phyloP scores from a whole-genome alignment of 2,797 vertebrate genomes.

The Sebastes taczanowskii region DNA sequence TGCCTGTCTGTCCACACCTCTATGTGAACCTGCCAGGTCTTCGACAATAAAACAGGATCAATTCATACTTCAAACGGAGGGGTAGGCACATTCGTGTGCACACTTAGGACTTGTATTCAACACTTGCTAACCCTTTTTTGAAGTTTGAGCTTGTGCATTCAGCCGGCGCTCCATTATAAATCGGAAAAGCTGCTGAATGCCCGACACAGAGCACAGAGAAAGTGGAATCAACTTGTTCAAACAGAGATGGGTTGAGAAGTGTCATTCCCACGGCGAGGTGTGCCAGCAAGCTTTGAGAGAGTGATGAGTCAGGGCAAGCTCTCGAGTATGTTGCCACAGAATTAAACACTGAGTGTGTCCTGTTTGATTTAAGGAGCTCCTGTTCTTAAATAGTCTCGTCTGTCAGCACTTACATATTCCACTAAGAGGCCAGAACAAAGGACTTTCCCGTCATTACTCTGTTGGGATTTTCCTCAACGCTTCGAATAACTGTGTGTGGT shows the following conservation, averaged over 20 bases:
- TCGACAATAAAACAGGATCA: slow-evolving; percentile 33
- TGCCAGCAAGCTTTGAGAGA: slow-evolving; percentile 68
- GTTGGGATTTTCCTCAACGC: slow-evolving; percentile 63
- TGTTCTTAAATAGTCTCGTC: slow-evolving; percentile 74
- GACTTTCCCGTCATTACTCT: slow-evolving; percentile 56
- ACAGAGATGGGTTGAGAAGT: slow-evolving; percentile 76
- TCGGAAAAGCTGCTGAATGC: slow-evolving; percentile 44
- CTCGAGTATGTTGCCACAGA: slow-evolving; percentile 65
- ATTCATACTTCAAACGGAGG: slow-evolving; percentile 53
- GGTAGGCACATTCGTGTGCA: slow-evolving; percentile 20
- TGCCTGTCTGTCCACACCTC: slow-evolving; percentile 40
- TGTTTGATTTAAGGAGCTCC: slow-evolving; percentile 79
- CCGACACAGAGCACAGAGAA: slow-evolving; percentile 56
- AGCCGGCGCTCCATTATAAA: slow-evolving; percentile 42
- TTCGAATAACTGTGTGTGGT: slow-evolving; percentile 56
- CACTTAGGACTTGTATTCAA: slow-evolving; percentile 34
- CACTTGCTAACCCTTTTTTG: slow-evolving; percentile 47
- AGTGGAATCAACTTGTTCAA: slow-evolving; percentile 78
- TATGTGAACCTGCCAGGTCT: slow-evolving; percentile 21
- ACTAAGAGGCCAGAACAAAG: slow-evolving; percentile 73
- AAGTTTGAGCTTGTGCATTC: slow-evolving; percentile 47
- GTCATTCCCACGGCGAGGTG: slow-evolving; percentile 80
- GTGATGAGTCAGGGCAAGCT: slow-evolving; percentile 80
- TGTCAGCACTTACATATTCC: slow-evolving; percentile 75
- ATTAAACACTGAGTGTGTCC: slow-evolving; percentile 66